A percentile compares a stretch with the other conserved stretches of the same genome.
Evolutionary conservation across 2,888 invertebrate genomes (phyloP).

Genomic region (Resseliella maxima): DNA sequence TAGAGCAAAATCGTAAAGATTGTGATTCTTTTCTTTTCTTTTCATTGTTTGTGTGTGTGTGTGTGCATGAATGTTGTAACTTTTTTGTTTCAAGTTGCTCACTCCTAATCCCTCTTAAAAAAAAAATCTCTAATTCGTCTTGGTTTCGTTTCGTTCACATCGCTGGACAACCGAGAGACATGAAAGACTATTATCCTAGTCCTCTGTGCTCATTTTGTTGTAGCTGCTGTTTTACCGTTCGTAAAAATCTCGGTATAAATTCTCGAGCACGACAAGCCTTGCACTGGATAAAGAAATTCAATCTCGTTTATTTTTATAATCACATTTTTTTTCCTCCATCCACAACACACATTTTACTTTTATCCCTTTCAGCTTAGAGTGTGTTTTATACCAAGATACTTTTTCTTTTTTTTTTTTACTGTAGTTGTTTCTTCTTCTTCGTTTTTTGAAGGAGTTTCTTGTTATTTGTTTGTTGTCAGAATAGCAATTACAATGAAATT

Average conservation of each 20-base stretch:
- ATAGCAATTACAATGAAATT: slow-evolving; percentile 23
- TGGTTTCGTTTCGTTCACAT: neutral
- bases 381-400: neutral
- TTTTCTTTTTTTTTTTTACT: neutral
- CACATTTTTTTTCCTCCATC: neutral
- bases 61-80: neutral
- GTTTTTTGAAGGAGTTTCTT: too few relatives aligned
- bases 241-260: neutral
- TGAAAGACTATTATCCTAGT: slow-evolving; percentile 30
- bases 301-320: neutral
- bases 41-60: neutral
- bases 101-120: neutral
- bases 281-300: neutral
- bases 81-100: neutral
- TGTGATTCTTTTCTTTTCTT: too few relatives aligned
- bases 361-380: neutral
- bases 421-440: neutral
- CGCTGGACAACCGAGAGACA: neutral
- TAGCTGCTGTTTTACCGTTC: neutral
- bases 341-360: neutral
- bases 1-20: neutral
- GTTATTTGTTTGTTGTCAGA: slow-evolving; percentile 15
- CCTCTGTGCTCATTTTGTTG: neutral
- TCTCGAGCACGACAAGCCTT: neutral
- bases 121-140: neutral